A percentile compares a stretch with the other conserved stretches of the same genome.
These are phyloP conservation scores for Eonycteris spelaea DNA, from an alignment of 2,113 vertebrate species.

Conservation along the genomic window DNA sequence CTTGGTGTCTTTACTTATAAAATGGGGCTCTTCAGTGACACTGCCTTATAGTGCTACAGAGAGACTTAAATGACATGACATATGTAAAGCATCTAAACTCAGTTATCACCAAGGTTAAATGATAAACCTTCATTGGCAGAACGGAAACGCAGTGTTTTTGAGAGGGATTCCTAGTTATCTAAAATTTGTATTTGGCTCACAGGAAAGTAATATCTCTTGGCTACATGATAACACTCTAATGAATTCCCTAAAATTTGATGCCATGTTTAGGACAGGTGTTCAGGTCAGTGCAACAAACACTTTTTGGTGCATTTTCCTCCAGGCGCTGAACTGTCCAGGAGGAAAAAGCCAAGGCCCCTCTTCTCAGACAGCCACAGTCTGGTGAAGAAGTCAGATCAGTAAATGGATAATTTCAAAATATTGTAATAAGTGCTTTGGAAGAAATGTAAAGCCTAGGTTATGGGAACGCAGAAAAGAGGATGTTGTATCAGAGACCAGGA, in stretches of 20 bases:
- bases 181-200: background rate
- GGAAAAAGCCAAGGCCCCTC: background rate
- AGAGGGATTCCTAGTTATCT: background rate
- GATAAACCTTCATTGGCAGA: background rate
- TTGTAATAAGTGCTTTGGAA: background rate
- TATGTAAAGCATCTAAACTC: background rate
- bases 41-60: background rate
- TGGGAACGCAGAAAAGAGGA: background rate
- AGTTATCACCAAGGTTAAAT: background rate
- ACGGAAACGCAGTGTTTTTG: background rate
- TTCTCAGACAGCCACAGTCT: background rate
- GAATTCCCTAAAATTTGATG: background rate
- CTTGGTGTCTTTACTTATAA: background rate
- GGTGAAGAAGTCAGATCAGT: background rate
- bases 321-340: background rate
- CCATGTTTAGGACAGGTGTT: background rate
- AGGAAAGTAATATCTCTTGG: background rate
- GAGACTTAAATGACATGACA: background rate
- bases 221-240: background rate
- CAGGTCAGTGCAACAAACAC: background rate
- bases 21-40: background rate
- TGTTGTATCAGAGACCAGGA: background rate
- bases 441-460: background rate
- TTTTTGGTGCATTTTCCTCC: background rate
- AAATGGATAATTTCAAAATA: background rate